A percentile compares a stretch with the other conserved stretches of the same genome.
Evolutionary conservation across 2,888 invertebrate genomes (phyloP).

Genomic region (Agrotis clavis): DNA sequence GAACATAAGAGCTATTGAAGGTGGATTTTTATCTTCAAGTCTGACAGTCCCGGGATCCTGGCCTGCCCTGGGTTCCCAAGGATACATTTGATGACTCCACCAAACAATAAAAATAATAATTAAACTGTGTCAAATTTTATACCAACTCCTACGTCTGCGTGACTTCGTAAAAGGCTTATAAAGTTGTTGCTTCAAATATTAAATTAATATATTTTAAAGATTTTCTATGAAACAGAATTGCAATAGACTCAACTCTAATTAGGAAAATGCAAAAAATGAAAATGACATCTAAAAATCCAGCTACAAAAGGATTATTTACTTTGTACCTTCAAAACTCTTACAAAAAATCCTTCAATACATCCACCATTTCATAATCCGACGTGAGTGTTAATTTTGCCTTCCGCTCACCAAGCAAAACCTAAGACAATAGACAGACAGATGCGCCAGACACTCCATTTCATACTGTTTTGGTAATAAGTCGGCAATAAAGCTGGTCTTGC

Average conservation of each 20-base stretch:
- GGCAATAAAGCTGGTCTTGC: conserved; percentile 70
- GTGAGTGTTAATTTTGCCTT: conserved; percentile 44
- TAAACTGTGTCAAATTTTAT: too few species aligned
- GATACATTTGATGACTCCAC: too few species aligned
- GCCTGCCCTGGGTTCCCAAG: too few species aligned
- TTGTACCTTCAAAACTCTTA: neutral
- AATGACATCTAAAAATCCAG: neutral
- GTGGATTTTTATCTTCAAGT: too few species aligned
- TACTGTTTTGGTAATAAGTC: conserved; percentile 62
- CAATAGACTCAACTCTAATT: neutral
- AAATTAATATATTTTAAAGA: too few species aligned
- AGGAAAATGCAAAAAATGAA: neutral
- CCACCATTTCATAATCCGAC: conserved; percentile 29
- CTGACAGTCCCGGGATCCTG: too few species aligned
- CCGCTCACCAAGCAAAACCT: conserved; percentile 33
- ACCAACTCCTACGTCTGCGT: too few species aligned
- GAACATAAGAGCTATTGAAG: too few species aligned
- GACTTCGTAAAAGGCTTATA: too few species aligned
- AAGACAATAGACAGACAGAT: conserved; percentile 55
- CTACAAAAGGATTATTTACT: neutral
- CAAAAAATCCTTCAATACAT: neutral
- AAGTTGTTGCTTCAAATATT: too few species aligned
- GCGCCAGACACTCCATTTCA: conserved; percentile 55
- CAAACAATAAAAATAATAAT: too few species aligned
- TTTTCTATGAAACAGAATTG: neutral